Base-by-base conservation (phyloP, 2,113 vertebrate genomes). In the Misgurnus anguillicaudatus region DNA sequence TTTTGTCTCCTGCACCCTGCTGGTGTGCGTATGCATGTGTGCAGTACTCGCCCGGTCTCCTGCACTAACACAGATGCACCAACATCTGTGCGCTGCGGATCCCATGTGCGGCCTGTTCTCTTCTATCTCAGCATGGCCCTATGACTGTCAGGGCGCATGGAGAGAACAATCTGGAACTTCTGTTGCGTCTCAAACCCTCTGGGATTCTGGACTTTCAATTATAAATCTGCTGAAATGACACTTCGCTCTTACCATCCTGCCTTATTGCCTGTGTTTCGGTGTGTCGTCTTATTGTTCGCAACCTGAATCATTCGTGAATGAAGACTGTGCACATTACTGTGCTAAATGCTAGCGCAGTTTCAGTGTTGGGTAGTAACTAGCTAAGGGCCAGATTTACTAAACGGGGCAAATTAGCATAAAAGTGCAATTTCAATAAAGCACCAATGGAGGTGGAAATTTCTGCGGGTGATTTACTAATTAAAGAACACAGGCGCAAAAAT, bases 1-100 rank as follows among this genome's bases (percentile, higher is more conserved):
- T 42, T 80, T 79, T 85, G 74, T 87, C 80, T 81, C 82, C 74
- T 31, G 51, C 85, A 85, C 21, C 62, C 61, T 73, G 51, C 68
- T 58, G 75, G 51, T 78, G 19, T 66, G 69, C 17, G 82, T 51
- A 69, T 75, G 83, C 84, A 77, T 80, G 83, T 73, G 82, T 86
- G 80, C 80, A 21, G 77, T 82, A 73, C 74, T 82, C 77, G 41
- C 77, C 16, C 77, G 57, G 63, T 86, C 87, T 87, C 64, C 87
- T 70, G 60, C 16, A 63, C 90, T 86, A 78, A 75, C 90, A 89
- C 94, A 95, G 93, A 95, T 95, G 87, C 53, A 88, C 85, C 87
- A 94, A 95, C 96, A 97, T 97, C 96, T 97, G 96, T 93, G 93
- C 86, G 88, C 89, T 85, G 92, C 90, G 92, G 93, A 91, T 93